Conservation (phyloP, 1,140 invertebrate genomes). For the Ceratoteleas bidentatus region DNA sequence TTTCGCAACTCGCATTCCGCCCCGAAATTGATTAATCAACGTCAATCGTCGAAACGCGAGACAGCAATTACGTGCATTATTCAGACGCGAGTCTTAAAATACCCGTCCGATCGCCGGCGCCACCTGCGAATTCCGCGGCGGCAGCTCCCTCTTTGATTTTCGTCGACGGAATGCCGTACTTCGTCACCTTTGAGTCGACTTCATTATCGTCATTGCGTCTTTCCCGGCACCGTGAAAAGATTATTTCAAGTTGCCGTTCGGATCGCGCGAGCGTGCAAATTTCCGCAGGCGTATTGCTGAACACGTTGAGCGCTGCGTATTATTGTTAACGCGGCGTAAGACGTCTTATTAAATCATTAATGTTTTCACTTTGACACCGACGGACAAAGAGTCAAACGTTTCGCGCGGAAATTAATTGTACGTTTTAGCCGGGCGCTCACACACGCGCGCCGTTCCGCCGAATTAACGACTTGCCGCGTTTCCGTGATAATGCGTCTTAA, state of each 20-base stretch:
- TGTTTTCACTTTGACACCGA: slow-evolving; percentile 42
- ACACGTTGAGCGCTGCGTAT: slow-evolving; percentile 4
- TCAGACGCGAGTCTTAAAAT: too few relatives aligned
- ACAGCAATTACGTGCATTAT: too few relatives aligned
- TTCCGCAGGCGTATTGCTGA: slow-evolving; percentile 21
- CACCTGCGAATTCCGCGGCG: too few relatives aligned
- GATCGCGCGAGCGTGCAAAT: slow-evolving; percentile 14
- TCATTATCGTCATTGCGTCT: slow-evolving; percentile 18
- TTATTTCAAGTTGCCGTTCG: slow-evolving; percentile 28
- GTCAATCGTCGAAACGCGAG: too few relatives aligned
- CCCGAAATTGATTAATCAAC: too few relatives aligned
- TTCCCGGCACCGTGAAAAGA: slow-evolving; percentile 25
- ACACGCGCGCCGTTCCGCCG: not conserved
- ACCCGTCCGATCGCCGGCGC: too few relatives aligned
- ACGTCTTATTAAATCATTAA: slow-evolving; percentile 47
- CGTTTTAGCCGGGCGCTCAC: slow-evolving; percentile 6
- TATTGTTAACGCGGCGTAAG: slow-evolving; percentile 35
- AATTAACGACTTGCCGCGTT: too few relatives aligned
- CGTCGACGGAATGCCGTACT: slow-evolving; percentile 11
- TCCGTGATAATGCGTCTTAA: too few relatives aligned
- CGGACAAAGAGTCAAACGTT: slow-evolving; percentile 45
- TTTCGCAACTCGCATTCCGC: too few relatives aligned
- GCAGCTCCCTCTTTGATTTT: slow-evolving; percentile 28
- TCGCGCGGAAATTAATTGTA: not conserved
- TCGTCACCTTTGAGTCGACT: slow-evolving; percentile 37